Evolutionary conservation across 2,113 vertebrate genomes (phyloP), one percentile per base, ranked within the genome.

Genomic region (Ptilorrhoa leucosticta): DNA sequence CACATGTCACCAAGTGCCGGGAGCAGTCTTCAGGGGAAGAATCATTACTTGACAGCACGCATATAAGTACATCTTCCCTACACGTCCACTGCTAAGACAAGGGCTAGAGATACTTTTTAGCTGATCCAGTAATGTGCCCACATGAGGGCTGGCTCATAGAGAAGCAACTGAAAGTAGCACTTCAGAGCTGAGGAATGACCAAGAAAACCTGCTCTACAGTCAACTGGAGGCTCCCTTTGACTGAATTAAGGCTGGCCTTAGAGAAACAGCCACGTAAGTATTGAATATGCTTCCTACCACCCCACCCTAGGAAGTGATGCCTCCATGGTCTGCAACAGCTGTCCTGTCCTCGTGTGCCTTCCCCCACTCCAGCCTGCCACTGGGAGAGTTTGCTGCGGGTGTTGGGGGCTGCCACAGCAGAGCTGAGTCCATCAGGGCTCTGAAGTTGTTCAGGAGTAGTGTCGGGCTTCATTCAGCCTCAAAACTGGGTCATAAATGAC

Each of bases 351-450:
- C 0, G 0, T 20, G 27, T 54, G 56, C 47, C 4, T 27, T 23
- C 7, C 20, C 4, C 18, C 1, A 2, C 7, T 75, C 40, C 28
- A 63, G 33, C 48, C 28, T 77, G 39, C 8, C 10, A 1, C 35
- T 0, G 1, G 22, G 30, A 66, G 15, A 5, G 28, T 37, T 40
- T 84, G 33, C 53, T 47, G 50, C 2, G 0, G 3, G 4, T 11
- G 7, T 54, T 54, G 31, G 10, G n/a, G 12, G 15, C 31, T 56
- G 10, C 44, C 47, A 24, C 9, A 47, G 40, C 42, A 44, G 7
- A 39, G 8, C 15, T 37, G 11, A 73, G 65, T 23, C 22, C 13
- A 3, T 13, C 3, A 6, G 9, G 13, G 16, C 44, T 39, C 53
- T 76, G 57, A 50, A 68, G 23, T 21, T 42, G 13, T 35, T 27